Base-by-base conservation (phyloP, 2,113 vertebrate species). In the Mionectes macconnelli region DNA sequence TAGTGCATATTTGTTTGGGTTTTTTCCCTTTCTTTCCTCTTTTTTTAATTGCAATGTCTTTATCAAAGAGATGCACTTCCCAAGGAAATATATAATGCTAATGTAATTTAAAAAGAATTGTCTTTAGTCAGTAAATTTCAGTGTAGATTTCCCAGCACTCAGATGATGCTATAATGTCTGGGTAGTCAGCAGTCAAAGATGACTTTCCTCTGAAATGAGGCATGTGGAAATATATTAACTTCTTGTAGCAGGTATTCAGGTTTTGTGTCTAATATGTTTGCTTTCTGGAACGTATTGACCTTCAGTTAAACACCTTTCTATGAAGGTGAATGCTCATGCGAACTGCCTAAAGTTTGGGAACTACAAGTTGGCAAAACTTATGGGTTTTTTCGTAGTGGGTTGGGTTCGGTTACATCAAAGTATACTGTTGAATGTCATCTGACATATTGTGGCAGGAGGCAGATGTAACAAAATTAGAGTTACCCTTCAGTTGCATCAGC, bases 401-500 rank as follows among this genome's bases (percentile, higher is more conserved):
- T 44, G 23, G 8, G 16, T 39, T 79, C 53, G 67, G 22, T 57
- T 79, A 28, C 12, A 16, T 56, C 23, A 39, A 42, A 63, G 45
- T 42, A 15, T 37, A 3, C 14, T 63, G 27, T 70, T 89, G 49
- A 60, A 33, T 52, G 47, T 70, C 66, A 30, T 47, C 60, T 84
- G 52, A 17, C 20, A 14, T 12, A 15, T 13, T 1, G 4, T 52
- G 55, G 23, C 74, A 39, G 17, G n/a, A 47, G 47, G 57, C 69
- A 91, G 33, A 22, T 83, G 42, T 42, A 55, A 47, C 25, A 66
- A 12, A 79, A 80, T 12, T 23, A 33, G 25, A 1, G 0, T 96
- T 96, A 85, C 63, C 4, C 39, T 27, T 89, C 7, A 8, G 59
- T 94, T 96, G 79, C 93, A 92, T 96, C 85, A 87, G 60, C 35